These are phyloP conservation scores for Fissipunctia ypsillon DNA, from an alignment of 2,888 invertebrate genomes.

Conservation along the genomic window DNA sequence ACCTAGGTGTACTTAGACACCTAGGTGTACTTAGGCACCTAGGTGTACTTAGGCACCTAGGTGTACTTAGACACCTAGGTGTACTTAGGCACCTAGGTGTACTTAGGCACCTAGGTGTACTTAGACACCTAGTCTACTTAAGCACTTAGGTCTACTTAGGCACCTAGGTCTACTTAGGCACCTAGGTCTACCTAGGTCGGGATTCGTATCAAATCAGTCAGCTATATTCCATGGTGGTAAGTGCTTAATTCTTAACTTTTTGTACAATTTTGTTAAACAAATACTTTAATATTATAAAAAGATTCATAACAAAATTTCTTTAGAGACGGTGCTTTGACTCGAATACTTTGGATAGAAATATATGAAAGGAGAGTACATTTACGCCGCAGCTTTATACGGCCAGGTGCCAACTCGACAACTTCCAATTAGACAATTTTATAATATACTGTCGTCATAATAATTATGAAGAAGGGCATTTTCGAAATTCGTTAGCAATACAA, in stretches of 20 bases:
- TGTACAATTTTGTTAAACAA: constrained; percentile 4
- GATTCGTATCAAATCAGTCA: too few relatives aligned
- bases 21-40: too few relatives aligned
- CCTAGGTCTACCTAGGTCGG: too few relatives aligned
- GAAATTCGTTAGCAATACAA: background rate
- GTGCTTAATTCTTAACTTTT: background rate
- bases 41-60: too few relatives aligned
- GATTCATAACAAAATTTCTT: constrained; percentile 31
- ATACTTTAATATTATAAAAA: constrained; percentile 35
- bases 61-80: too few relatives aligned
- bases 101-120: too few relatives aligned
- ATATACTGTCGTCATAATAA: background rate
- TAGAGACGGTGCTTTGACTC: constrained; percentile 15
- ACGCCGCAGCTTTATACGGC: constrained; percentile 34
- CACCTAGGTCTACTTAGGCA: too few relatives aligned
- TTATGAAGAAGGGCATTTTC: background rate
- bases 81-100: too few relatives aligned
- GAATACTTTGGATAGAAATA: constrained; percentile 50
- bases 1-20: too few relatives aligned
- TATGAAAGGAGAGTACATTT: constrained; percentile 23
- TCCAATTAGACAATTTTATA: background rate
- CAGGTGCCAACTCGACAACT: background rate
- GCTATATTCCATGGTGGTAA: too few relatives aligned
- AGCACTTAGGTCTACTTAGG: too few relatives aligned
- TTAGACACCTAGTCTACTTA: too few relatives aligned